phyloP scores from a whole-genome alignment of 2,113 vertebrate genomes.

The Ptilorrhoa leucosticta region DNA sequence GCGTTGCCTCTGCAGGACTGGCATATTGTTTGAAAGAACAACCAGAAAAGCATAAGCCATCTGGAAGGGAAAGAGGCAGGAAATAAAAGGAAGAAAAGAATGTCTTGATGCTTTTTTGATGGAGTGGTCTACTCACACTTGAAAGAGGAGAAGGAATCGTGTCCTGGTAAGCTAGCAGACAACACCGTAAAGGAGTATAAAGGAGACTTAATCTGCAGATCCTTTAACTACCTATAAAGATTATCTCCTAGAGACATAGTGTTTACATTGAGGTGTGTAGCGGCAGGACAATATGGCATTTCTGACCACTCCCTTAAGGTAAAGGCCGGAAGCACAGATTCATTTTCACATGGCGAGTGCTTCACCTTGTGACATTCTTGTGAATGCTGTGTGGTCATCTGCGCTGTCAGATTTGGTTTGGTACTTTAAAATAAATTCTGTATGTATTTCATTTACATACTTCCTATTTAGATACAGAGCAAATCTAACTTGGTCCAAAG shows the following conservation, averaged over 20 bases:
- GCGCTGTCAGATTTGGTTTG: fast-evolving
- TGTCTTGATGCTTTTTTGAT: not conserved
- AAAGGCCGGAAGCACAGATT: slow-evolving; percentile 15
- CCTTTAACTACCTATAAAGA: slow-evolving; percentile 20
- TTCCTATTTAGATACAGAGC: not conserved
- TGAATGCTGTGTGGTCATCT: not conserved
- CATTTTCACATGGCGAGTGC: not conserved
- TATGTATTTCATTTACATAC: not conserved
- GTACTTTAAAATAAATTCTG: not conserved
- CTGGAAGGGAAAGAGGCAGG: not conserved
- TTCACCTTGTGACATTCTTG: not conserved
- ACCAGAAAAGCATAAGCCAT: not conserved
- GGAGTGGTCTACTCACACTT: not conserved
- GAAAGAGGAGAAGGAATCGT: not conserved
- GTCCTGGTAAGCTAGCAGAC: not conserved
- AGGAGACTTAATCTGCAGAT: not conserved
- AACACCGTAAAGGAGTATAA: not conserved
- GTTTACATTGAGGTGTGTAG: not conserved
- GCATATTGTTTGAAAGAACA: not conserved
- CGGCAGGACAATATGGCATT: not conserved
- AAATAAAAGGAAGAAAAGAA: not conserved
- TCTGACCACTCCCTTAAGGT: not conserved
- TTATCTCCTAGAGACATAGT: slow-evolving; percentile 32
- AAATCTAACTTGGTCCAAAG: not conserved
- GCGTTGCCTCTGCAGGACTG: not conserved